Evolutionary conservation across 92 coral and sea anemone genomes (phyloP), one percentile per base, ranked within the genome.

Genomic region (Zoanthus gigantus): DNA sequence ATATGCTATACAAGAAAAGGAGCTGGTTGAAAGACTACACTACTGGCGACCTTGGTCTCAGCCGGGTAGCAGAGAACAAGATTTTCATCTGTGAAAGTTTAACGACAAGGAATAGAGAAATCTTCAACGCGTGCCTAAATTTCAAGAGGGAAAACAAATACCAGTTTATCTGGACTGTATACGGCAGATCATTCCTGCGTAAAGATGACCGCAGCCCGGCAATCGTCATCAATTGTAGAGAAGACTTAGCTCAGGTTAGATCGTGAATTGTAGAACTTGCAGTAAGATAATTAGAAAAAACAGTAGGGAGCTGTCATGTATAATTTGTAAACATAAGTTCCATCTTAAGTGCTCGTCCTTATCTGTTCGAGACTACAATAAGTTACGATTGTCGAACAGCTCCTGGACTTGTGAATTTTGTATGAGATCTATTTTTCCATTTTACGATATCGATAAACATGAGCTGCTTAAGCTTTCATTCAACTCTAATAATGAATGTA

Each of bases 401-500:
- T 15, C 42, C 42, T 69, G 74, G 44, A 32, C 42, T 29, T 69
- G 46, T 42, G 42, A 69, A 42, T 42, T 13, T 69, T 69, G 74
- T 69, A 69, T 74, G 66, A 68, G 78, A 61, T 50, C 54, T 50
- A 50, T 50, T 50, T 50, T 50, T 5, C 54, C 54, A 6, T 50
- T 50, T 50, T 50, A 63, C 31, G 44, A 61, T 45, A 63, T 82
- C 69, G 87, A 82, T 30, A 68, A 52, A 18, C 29, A n/a, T 79
- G 72, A 79, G 50, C 73, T 79, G 34, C 67, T 53, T 37, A 83
- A 83, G 13, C 34, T 54, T 23, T 54, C 78, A 11, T 83, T 83
- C 34, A 83, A 83, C 56, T 83, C 88, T 23, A 83, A 71, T 68
- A 83, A 78, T 10, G 52, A 15, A 14, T 71, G 78, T 44, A 34